A percentile compares a stretch with the other conserved stretches of the same genome.
Evolutionary conservation across 2,113 vertebrate species (phyloP).

Genomic region (Ciconia boyciana): DNA sequence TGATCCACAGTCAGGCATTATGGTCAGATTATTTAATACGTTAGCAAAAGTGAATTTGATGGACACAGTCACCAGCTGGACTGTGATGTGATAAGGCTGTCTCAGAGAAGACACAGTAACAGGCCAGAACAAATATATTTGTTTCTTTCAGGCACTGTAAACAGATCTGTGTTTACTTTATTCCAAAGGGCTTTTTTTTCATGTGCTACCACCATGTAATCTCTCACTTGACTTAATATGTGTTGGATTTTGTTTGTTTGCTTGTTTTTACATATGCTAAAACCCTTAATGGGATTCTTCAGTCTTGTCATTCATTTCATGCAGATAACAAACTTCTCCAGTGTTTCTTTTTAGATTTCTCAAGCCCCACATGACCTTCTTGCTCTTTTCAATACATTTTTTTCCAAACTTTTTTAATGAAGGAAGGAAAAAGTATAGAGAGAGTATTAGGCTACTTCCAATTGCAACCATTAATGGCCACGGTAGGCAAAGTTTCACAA

Average conservation of each 20-base stretch:
- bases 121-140: not conserved
- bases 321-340: not conserved
- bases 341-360: not conserved
- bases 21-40: conserved; percentile 21
- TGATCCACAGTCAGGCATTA: conserved; percentile 27
- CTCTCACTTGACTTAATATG: conserved; percentile 25
- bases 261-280: conserved; percentile 31
- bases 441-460: not conserved
- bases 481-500: not conserved
- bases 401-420: not conserved
- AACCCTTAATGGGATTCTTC: not conserved
- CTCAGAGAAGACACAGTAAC: not conserved
- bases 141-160: conserved; percentile 28
- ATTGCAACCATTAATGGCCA: not conserved
- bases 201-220: not conserved
- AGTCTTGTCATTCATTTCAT: not conserved
- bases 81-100: conserved; percentile 36
- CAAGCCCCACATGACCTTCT: not conserved
- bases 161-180: conserved; percentile 39
- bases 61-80: conserved; percentile 32
- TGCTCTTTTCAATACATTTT: not conserved
- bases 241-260: conserved; percentile 9
- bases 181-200: not conserved
- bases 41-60: conserved; percentile 40
- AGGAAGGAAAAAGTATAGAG: not conserved